phyloP scores from a whole-genome alignment of 1,140 invertebrate species.

The Trichonephila inaurata region DNA sequence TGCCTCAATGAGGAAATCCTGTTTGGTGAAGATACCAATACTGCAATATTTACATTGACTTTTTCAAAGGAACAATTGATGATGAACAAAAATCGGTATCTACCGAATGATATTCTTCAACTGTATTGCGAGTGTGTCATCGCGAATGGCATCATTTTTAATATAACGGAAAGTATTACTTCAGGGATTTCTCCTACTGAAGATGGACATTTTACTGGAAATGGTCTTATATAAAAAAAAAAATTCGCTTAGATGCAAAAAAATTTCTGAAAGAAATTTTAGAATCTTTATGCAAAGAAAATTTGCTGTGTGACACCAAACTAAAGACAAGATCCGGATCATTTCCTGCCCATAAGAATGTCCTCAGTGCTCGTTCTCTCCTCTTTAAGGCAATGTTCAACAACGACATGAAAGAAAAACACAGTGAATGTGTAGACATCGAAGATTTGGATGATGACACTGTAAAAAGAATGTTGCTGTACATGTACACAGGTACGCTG shows the following conservation, averaged over 20 bases:
- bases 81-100: too few species aligned
- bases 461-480: background rate
- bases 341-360: slow-evolving; percentile 85
- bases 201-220: too few species aligned
- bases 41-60: too few species aligned
- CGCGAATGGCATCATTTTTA: too few species aligned
- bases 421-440: background rate
- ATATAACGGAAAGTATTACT: too few species aligned
- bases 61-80: too few species aligned
- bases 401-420: background rate
- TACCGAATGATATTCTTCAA: too few species aligned
- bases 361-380: slow-evolving; percentile 86
- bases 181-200: too few species aligned
- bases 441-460: background rate
- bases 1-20: too few species aligned
- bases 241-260: background rate
- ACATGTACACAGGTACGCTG: background rate
- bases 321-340: slow-evolving; percentile 66
- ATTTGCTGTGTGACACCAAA: background rate
- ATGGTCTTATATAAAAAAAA: too few species aligned
- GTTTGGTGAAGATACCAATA: too few species aligned
- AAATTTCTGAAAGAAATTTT: background rate
- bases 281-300: background rate
- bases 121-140: too few species aligned
- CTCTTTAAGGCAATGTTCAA: slow-evolving; percentile 88